Conservation (phyloP, 1,140 invertebrate species). For the Lepeophtheirus salmonis region DNA sequence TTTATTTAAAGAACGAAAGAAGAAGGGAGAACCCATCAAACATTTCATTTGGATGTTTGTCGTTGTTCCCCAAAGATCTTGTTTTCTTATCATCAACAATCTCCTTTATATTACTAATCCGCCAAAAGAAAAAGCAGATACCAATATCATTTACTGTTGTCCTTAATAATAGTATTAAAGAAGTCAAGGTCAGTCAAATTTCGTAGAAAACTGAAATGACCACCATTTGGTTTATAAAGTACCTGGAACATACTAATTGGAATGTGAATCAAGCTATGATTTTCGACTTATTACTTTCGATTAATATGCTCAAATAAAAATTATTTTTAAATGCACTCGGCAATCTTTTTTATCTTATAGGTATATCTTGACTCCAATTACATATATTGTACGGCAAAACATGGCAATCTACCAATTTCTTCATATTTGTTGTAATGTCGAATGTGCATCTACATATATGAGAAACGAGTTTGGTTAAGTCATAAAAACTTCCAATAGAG, state of each 20-base stretch:
- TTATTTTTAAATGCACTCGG: too few species aligned
- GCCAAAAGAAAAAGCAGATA: slow-evolving; percentile 27
- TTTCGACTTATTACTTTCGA: too few species aligned
- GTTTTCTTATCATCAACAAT: slow-evolving; percentile 69
- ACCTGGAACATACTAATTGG: slow-evolving; percentile 65
- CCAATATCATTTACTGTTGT: neutral
- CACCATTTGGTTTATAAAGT: slow-evolving; percentile 26
- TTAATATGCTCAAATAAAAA: too few species aligned
- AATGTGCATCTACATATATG: too few species aligned
- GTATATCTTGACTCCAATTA: too few species aligned
- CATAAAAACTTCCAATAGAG: too few species aligned
- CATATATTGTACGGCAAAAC: too few species aligned
- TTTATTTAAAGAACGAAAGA: slow-evolving; percentile 47
- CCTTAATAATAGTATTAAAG: neutral
- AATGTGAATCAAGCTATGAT: slow-evolving; percentile 51
- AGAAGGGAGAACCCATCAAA: slow-evolving; percentile 35
- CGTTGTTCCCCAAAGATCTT: slow-evolving; percentile 51
- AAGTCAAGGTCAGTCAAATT: neutral
- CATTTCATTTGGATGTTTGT: slow-evolving; percentile 59
- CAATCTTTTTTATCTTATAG: too few species aligned
- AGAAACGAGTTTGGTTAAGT: too few species aligned
- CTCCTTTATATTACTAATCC: slow-evolving; percentile 52
- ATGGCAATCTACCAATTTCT: too few species aligned
- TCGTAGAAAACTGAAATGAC: slow-evolving; percentile 15
- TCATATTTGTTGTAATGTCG: too few species aligned